phyloP scores from a whole-genome alignment of 2,113 vertebrate genomes.

The Tachuris rubrigastra region DNA sequence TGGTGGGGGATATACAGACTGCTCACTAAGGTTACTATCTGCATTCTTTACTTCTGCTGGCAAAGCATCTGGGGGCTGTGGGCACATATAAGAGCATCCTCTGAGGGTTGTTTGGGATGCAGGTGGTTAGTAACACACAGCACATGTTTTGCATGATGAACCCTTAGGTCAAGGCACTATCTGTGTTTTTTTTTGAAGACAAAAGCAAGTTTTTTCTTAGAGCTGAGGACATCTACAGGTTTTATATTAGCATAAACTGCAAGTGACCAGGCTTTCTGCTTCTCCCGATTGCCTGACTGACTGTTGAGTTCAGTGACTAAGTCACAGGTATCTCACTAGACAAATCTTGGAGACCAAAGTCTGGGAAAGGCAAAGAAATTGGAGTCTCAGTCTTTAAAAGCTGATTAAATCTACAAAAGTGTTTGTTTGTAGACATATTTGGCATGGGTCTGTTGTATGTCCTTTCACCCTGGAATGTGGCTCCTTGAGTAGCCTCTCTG shows the following conservation, averaged over 20 bases:
- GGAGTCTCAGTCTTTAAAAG: neutral
- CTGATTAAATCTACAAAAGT: neutral
- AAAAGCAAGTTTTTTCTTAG: neutral
- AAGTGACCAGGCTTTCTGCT: neutral
- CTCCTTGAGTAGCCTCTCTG: neutral
- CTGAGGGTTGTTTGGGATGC: neutral
- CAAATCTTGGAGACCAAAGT: neutral
- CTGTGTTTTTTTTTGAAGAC: neutral
- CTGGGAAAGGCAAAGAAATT: neutral
- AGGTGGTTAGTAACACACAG: neutral
- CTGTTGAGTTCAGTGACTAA: neutral
- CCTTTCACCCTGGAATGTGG: neutral
- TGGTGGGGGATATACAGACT: neutral
- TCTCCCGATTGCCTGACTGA: neutral
- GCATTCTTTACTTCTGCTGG: neutral
- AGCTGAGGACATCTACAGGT: neutral
- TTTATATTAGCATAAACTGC: neutral
- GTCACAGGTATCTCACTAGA: neutral
- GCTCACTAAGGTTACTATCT: neutral
- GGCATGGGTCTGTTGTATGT: neutral
- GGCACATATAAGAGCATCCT: neutral
- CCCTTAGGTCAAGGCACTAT: neutral
- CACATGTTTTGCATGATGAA: neutral
- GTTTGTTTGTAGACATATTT: neutral
- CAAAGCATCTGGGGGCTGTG: neutral